Evolutionary conservation across 2,888 invertebrate species (phyloP).

Genomic region (Lasioglossum figueresi): DNA sequence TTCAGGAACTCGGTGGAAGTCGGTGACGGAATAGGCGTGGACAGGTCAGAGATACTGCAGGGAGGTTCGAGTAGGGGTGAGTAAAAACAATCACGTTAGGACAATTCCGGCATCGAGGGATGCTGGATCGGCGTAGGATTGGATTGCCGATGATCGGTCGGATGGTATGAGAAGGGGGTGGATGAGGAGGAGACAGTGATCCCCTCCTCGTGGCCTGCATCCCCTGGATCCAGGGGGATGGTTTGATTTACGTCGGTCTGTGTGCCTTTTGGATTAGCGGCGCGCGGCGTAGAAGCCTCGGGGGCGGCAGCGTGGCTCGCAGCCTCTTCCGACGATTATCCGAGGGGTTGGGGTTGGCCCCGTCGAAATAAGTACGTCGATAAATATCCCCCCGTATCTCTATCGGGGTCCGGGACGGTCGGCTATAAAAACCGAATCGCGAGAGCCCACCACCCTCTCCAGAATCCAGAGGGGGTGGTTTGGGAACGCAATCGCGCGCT

Average conservation of each 20-base stretch:
- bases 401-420: conserved; percentile 38
- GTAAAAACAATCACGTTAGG: conserved; percentile 43
- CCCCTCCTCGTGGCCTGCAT: neutral
- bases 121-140: neutral
- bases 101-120: conserved; percentile 38
- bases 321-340: conserved; percentile 75
- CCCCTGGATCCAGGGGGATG: conserved; percentile 11
- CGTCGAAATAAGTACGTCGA: conserved; percentile 70
- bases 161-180: conserved; percentile 1
- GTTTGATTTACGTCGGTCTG: conserved; percentile 66
- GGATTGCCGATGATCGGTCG: conserved; percentile 13
- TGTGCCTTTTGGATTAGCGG: conserved; percentile 75
- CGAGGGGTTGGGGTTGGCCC: conserved; percentile 46
- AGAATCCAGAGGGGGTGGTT: conserved; percentile 1
- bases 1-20: neutral
- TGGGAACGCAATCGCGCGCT: neutral
- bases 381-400: conserved; percentile 62
- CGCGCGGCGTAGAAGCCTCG: conserved; percentile 32
- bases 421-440: conserved; percentile 59
- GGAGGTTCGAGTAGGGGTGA: neutral
- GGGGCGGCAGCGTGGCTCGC: conserved; percentile 50
- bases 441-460: neutral
- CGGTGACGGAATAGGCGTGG: neutral
- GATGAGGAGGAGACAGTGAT: neutral
- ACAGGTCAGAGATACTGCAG: neutral